phyloP scores from a whole-genome alignment of 1,140 invertebrate genomes.

The Drosophila pseudoobscura region DNA sequence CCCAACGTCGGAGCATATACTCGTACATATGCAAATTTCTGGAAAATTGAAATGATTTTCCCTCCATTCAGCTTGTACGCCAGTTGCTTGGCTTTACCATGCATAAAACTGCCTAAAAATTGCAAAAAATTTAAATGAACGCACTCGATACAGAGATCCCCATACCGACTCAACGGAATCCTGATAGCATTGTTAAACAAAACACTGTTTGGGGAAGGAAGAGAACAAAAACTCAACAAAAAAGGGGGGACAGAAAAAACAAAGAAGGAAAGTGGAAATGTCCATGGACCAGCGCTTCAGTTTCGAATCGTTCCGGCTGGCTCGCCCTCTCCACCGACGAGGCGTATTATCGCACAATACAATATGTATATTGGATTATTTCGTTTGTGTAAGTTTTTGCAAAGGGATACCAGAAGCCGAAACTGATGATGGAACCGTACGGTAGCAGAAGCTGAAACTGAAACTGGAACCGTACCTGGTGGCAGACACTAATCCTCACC shows the following conservation, averaged over 20 bases:
- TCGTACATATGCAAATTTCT: constrained; percentile 44
- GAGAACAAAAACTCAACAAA: constrained; percentile 1
- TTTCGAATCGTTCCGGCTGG: constrained; percentile 9
- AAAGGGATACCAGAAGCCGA: constrained; percentile 9
- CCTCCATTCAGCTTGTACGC: constrained; percentile 59
- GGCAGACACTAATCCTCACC: constrained; percentile 30
- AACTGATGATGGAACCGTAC: background rate
- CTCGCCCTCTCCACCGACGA: background rate
- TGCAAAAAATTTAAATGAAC: constrained; percentile 78
- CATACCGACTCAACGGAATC: constrained; percentile 20
- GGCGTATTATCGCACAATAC: constrained; percentile 77
- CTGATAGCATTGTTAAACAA: constrained; percentile 52
- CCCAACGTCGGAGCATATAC: too few relatives aligned
- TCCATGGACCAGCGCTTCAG: constrained; percentile 21
- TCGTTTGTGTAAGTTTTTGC: constrained; percentile 59
- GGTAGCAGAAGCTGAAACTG: background rate
- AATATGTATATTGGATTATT: constrained; percentile 76
- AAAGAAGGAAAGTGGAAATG: constrained; percentile 24
- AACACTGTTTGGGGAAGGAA: constrained; percentile 2
- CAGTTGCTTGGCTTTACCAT: constrained; percentile 64
- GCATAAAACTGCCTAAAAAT: constrained; percentile 76
- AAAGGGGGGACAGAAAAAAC: constrained; percentile 30
- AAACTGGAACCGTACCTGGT: constrained; percentile 9
- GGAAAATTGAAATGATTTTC: constrained; percentile 73
- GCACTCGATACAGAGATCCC: constrained; percentile 33